These are phyloP conservation scores for Drosophila murphyi DNA, from an alignment of 1,140 invertebrate species.

Conservation along the genomic window DNA sequence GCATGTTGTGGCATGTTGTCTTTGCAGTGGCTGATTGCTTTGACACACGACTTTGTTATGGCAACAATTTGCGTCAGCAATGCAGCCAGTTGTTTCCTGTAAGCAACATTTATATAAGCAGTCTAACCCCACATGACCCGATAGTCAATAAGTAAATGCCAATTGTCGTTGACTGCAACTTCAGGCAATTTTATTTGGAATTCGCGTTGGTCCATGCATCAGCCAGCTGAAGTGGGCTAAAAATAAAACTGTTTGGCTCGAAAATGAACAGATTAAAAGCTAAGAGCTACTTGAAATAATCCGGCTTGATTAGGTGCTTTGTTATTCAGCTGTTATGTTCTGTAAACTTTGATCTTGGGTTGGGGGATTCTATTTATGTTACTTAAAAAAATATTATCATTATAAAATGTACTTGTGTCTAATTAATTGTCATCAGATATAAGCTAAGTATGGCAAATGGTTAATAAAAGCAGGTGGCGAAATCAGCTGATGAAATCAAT, in stretches of 20 bases:
- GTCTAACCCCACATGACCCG: neutral
- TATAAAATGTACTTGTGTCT: no score
- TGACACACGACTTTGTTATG: constrained; percentile 66
- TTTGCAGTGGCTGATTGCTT: constrained; percentile 25
- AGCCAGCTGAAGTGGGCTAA: neutral
- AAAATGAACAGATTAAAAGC: neutral
- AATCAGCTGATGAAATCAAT: no score
- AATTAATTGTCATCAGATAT: no score
- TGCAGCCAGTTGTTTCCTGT: constrained; percentile 33
- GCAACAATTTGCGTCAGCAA: constrained; percentile 76
- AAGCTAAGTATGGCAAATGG: no score
- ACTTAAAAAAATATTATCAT: no score
- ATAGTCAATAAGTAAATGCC: neutral
- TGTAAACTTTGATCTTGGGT: no score
- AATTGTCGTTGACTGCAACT: neutral
- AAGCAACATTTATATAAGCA: constrained; percentile 36
- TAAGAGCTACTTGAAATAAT: neutral
- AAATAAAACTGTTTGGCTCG: constrained; percentile 2
- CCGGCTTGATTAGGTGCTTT: neutral
- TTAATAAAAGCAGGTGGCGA: no score
- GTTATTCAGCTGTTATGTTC: neutral
- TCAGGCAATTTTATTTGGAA: neutral
- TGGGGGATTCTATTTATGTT: no score
- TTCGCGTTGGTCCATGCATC: neutral
- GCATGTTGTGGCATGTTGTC: constrained; percentile 36